phyloP scores from a whole-genome alignment of 2,113 vertebrate species.

The Heliornis fulica region DNA sequence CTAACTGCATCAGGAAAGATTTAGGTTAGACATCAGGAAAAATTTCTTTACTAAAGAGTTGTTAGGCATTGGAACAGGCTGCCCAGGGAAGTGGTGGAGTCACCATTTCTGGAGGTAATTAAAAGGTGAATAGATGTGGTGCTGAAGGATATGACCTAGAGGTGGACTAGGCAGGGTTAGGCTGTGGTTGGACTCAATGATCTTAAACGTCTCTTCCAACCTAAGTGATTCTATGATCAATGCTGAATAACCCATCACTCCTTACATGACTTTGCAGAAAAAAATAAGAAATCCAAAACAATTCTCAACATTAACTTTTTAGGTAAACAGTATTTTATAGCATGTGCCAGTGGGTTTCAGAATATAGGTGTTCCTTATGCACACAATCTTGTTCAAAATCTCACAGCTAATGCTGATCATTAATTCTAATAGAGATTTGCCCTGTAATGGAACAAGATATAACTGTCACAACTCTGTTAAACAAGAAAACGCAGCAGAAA shows the following conservation, averaged over 20 bases:
- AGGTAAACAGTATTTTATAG: neutral
- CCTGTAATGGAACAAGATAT: neutral
- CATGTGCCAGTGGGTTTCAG: neutral
- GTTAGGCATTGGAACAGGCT: too few species aligned
- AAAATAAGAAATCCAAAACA: neutral
- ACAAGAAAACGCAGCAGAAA: neutral
- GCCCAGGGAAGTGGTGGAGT: too few species aligned
- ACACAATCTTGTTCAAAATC: neutral
- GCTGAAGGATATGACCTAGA: too few species aligned
- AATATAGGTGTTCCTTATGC: neutral
- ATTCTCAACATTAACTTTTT: neutral
- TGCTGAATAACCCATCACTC: neutral
- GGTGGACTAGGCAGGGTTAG: too few species aligned
- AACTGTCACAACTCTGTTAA: neutral
- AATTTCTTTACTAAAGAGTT: too few species aligned
- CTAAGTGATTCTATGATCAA: too few species aligned
- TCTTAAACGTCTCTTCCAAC: too few species aligned
- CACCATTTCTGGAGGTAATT: too few species aligned
- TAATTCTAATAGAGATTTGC: neutral
- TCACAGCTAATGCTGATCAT: neutral
- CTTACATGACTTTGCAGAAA: neutral
- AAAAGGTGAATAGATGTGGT: too few species aligned
- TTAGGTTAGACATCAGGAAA: too few species aligned
- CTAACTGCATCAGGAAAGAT: too few species aligned
- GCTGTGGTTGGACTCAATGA: too few species aligned